Evolutionary conservation across 2,113 vertebrate genomes (phyloP), one percentile per base, ranked within the genome.

Genomic region (Syrmaticus mikado): DNA sequence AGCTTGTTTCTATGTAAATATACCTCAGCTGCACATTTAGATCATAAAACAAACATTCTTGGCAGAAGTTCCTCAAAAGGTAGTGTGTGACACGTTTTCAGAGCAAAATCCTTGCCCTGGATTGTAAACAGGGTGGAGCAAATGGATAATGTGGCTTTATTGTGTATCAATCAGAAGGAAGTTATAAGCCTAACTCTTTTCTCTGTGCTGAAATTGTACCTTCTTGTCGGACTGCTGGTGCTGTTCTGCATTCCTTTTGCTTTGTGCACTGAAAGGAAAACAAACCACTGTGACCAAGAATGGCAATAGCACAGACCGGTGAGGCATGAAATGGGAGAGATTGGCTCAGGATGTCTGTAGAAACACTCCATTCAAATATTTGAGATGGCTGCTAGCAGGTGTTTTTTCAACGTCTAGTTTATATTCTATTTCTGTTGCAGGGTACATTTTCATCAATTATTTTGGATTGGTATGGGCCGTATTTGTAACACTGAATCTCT

Each of bases 201-300:
- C 40, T 87, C 50, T 78, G 75, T 85, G 65, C 70, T 68, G 67
- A 87, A 93, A 65, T 91, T 48, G 64, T n/a, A 22, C 61, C 65
- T 46, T 53, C 46, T 67, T 92, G 70, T 65, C 41, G 40, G 71
- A 53, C 85, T 82, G 19, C 70, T 81, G 65, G 14, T 93, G 57
- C 79, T 90, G 80, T 50, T 92, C 85, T 87, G 79, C 76, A 83
- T 95, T 96, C 89, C 53, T 92, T 52, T 91, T 83, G 43, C 93
- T 94, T 87, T 81, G 57, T 94, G 71, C 46, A 34, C 82, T 78
- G 85, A 90, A 91, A 91, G 57, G 85, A 90, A 86, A 96, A 83
- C 89, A 96, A 92, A 77, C 68, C 52, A 24, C 94, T 90, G 76
- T 94, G 92, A 92, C 94, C 91, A 94, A 94, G 94, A 97, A 94